phyloP scores from a whole-genome alignment of 2,113 vertebrate species.

The Chaetorhynchus papuensis region DNA sequence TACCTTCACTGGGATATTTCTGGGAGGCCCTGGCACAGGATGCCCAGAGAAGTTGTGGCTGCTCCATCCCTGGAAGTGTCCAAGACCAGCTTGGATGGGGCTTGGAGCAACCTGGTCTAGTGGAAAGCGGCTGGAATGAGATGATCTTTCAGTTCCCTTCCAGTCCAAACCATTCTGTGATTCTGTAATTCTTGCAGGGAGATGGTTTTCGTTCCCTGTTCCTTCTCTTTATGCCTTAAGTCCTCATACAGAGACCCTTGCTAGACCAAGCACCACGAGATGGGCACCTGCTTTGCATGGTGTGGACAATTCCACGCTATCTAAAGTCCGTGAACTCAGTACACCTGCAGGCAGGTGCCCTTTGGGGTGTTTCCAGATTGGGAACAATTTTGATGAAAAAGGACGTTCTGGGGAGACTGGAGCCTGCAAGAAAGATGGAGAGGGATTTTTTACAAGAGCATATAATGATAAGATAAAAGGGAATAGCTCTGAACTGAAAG shows the following conservation, averaged over 20 bases:
- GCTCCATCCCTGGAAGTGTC: not conserved
- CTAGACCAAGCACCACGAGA: not conserved
- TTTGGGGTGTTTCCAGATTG: not conserved
- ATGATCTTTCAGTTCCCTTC: not conserved
- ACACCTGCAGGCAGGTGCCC: not conserved
- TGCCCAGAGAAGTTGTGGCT: not conserved
- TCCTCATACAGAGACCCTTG: not conserved
- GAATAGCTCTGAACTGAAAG: not conserved
- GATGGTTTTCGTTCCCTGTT: not conserved
- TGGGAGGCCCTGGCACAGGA: not conserved
- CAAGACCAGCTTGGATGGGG: not conserved
- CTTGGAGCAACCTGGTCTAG: not conserved
- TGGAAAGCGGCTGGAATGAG: not conserved
- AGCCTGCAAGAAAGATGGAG: not conserved
- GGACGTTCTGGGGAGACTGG: not conserved
- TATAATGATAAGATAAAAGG: not conserved
- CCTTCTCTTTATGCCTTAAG: not conserved
- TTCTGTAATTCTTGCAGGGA: not conserved
- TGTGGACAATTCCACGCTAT: not conserved
- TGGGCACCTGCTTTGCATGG: not conserved
- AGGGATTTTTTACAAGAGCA: not conserved
- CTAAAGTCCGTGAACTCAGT: not conserved
- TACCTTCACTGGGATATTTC: not conserved
- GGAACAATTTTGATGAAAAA: not conserved
- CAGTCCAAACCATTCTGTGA: not conserved